Base-by-base conservation (phyloP, 2,797 vertebrate genomes). In the Gallinago stenura region DNA sequence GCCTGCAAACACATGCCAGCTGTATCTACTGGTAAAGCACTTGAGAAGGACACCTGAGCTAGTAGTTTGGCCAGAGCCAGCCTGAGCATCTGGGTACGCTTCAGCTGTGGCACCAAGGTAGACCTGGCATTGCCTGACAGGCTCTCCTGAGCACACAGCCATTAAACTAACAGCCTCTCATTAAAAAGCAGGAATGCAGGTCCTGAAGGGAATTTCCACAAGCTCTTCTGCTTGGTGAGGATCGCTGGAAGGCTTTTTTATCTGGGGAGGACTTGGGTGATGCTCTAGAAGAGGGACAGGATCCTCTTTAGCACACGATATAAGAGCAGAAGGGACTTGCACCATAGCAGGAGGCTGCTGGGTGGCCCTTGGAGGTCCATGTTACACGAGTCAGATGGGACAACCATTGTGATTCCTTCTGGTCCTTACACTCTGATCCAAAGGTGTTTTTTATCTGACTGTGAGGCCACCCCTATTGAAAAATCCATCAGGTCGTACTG, bases 1-100 rank as follows among this genome's bases (percentile, higher is more conserved):
- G 22, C 28, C 17, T 13, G 31, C 14, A 77, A 65, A 54, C 0
- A 0, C 5, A 9, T 76, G 30, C n/a, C 48, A 68, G 14, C 25
- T 73, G 1, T 25, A 15, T 6, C 41, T 83, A 24, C n/a, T 9
- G 15, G 8, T 17, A 26, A 54, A 79, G 62, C 18, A 50, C 35
- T 79, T 6, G 7, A 17, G 21, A 48, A 56, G 33, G 58, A 22
- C 64, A 48, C 53, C 53, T 65, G 68, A 75, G 53, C 51, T 45
- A 17, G 72, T 45, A 20, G 68, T 51, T 60, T 78, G 28, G 35
- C 25, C 31, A 28, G 46, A 75, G 56, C 16, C 61, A 61, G 22
- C n/a, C 61, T 51, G 41, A 80, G 54, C 56, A 25, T 31, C 61
- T 69, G 26, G 26, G 7, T 31, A 8, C 15, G 10, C 39, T 56